phyloP scores from a whole-genome alignment of 2,888 invertebrate species.

The Adela reaumurella region DNA sequence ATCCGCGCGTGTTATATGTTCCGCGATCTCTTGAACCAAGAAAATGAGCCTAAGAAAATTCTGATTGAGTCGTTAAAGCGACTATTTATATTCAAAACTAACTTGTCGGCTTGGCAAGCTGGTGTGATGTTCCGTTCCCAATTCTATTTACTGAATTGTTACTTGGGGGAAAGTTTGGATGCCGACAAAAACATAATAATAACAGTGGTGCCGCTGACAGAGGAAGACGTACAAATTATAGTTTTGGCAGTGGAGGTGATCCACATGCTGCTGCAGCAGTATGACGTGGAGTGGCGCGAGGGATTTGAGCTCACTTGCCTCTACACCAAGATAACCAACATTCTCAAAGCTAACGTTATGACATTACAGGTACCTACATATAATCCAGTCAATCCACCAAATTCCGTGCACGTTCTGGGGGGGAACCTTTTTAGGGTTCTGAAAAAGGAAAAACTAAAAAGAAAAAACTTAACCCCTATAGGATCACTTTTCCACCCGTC shows the following conservation, averaged over 20 bases:
- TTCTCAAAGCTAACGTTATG: slow-evolving; percentile 33
- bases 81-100: slow-evolving; percentile 53
- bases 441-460: no score
- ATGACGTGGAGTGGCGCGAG: slow-evolving; percentile 73
- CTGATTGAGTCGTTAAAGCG: slow-evolving; percentile 53
- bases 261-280: slow-evolving; percentile 61
- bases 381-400: no score
- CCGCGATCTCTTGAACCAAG: slow-evolving; percentile 46
- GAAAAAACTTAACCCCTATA: no score
- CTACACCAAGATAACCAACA: slow-evolving; percentile 32
- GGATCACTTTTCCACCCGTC: no score
- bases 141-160: slow-evolving; percentile 59
- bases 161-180: slow-evolving; percentile 15
- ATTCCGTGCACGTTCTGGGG: no score
- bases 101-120: slow-evolving; percentile 58
- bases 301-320: slow-evolving; percentile 72
- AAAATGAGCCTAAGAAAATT: slow-evolving; percentile 36
- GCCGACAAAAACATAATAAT: no score
- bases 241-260: slow-evolving; percentile 18
- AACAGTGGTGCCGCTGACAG: no score
- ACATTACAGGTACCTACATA: slow-evolving; percentile 30
- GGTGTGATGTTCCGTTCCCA: slow-evolving; percentile 61
- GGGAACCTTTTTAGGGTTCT: no score
- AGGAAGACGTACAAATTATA: no score
- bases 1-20: slow-evolving; percentile 57